Evolutionary conservation across 2,888 invertebrate species (phyloP).

Genomic region (Ochropleura leucogaster): DNA sequence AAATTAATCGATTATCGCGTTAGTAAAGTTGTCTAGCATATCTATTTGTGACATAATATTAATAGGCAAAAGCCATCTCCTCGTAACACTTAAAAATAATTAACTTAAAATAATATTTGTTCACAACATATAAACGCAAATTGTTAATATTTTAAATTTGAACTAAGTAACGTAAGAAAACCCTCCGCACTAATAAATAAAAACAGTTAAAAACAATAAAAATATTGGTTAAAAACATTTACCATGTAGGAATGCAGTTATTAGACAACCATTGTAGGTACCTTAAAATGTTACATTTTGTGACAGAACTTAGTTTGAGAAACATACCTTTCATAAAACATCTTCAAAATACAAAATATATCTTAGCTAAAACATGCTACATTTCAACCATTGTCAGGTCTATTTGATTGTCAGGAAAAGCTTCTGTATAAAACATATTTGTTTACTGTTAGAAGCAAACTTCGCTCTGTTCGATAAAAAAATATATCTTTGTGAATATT

Average conservation of each 20-base stretch:
- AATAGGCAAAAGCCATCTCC: slow-evolving; percentile 40
- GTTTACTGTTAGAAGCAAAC: slow-evolving; percentile 25
- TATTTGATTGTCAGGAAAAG: slow-evolving; percentile 30
- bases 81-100: slow-evolving; percentile 63
- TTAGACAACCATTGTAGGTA: slow-evolving; percentile 61
- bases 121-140: slow-evolving; percentile 58
- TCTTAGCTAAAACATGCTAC: neutral
- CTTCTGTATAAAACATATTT: slow-evolving; percentile 30
- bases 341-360: slow-evolving; percentile 25
- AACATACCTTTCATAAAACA: neutral
- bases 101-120: slow-evolving; percentile 60
- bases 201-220: slow-evolving; percentile 59
- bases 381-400: neutral
- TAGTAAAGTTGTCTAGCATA: slow-evolving; percentile 43
- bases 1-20: neutral
- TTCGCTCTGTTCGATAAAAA: slow-evolving; percentile 28
- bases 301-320: slow-evolving; percentile 36
- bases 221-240: slow-evolving; percentile 44
- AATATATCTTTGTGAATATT: slow-evolving; percentile 33
- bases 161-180: slow-evolving; percentile 39
- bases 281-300: slow-evolving; percentile 17
- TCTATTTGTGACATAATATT: slow-evolving; percentile 50
- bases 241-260: slow-evolving; percentile 68
- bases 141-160: slow-evolving; percentile 38
- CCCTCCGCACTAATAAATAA: slow-evolving; percentile 65